Base-by-base conservation (phyloP, 2,113 vertebrate genomes). In the Bubalus kerabau region DNA sequence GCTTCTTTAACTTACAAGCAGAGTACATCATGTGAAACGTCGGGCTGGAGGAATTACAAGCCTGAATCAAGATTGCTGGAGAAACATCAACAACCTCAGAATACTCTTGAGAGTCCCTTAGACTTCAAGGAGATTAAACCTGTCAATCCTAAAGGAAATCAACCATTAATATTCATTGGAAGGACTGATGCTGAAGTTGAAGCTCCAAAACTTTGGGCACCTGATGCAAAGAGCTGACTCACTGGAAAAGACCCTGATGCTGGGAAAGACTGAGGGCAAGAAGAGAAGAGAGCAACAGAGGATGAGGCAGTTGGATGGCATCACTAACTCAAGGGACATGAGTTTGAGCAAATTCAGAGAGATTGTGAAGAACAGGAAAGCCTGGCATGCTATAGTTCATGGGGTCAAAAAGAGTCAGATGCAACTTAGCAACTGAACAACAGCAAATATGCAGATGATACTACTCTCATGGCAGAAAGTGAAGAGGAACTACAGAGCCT, bases 401-500 rank as follows among this genome's bases (percentile, higher is more conserved):
- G 67, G 2, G 5, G 21, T 7, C 1, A 0, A 36, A 74, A 40
- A 74, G n/a, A 40, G 10, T 40, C 21, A 24, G 21, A 24, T 23
- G 21, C 36, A 13, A 40, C 36, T 74, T 40, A 40, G n/a, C 36
- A 74, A 74, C 10, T 40, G 10, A 71, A 71, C 9, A 71, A 23
- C 67, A 71, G 10, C 15, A 67, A 5, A 74, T 40, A 74, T 24
- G 21, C 36, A 24, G 11, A 74, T 7, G 21, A 40, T 40, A 17
- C 36, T 40, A 40, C 21, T 74, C 21, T 74, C 5, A 6, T 74
- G 21, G 67, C 21, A 74, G 10, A 74, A 74, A 74, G 21, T 74
- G 67, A 74, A 24, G 19, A 40, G 67, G 67, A 23, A 74, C 67
- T 74, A 74, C 67, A 74, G 5, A 76, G 11, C 21, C 21, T 43